These are phyloP conservation scores for Gavia stellata DNA, from an alignment of 2,113 vertebrate genomes.

Conservation along the genomic window DNA sequence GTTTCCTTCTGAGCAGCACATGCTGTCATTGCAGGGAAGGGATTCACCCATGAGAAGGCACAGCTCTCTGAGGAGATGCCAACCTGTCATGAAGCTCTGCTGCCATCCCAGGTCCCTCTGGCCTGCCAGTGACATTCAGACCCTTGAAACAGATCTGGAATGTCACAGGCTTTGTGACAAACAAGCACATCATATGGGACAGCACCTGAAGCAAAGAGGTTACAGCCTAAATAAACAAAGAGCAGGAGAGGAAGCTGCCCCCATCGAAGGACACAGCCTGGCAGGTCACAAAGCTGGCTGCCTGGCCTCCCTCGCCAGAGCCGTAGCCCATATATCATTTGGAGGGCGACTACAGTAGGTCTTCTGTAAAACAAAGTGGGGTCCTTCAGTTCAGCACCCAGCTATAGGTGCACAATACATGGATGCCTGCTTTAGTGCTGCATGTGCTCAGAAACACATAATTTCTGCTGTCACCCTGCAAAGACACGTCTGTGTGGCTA, in stretches of 20 bases:
- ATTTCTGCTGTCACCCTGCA: background rate
- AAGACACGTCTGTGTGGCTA: background rate
- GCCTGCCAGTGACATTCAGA: background rate
- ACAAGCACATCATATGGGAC: too few species aligned
- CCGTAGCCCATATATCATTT: background rate
- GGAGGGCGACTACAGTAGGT: background rate
- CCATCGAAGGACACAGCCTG: background rate
- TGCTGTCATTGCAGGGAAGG: background rate
- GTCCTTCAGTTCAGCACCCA: background rate
- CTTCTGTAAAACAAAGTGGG: background rate
- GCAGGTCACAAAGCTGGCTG: background rate
- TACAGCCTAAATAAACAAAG: background rate
- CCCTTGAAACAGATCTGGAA: background rate
- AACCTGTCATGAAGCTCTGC: background rate
- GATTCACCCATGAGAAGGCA: background rate
- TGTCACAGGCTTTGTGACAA: background rate
- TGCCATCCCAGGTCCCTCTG: background rate
- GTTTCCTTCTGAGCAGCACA: background rate
- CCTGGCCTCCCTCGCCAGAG: background rate
- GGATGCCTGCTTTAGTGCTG: background rate
- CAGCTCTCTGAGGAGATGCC: background rate
- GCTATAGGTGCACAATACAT: accelerated
- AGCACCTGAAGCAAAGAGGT: background rate
- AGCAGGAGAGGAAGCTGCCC: background rate
- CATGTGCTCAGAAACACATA: background rate